Evolutionary conservation across 2,888 invertebrate species (phyloP), one percentile per base, ranked within the genome.

Genomic region (Nasonia oneida): DNA sequence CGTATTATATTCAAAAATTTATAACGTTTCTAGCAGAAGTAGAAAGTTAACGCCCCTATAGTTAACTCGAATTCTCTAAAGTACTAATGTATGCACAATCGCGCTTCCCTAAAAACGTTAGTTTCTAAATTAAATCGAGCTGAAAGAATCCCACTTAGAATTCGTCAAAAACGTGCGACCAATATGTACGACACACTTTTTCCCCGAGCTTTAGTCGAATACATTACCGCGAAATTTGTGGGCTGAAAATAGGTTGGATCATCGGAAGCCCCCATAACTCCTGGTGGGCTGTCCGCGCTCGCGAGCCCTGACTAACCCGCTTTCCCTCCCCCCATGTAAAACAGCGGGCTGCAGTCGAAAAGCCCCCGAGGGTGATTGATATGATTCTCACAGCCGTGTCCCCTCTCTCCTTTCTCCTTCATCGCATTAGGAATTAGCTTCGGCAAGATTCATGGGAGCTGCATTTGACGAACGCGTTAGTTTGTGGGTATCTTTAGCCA

Each of bases 361-460:
- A 81, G 81, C 15, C 78, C 71, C 53, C 42, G 18, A 37, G 76
- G 67, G 86, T 86, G 86, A 86, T 86, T 86, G 86, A 86, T 86
- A 83, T 78, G 86, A 86, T 86, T 76, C 86, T 80, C 81, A 42
- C 79, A 74, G 67, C 12, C 50, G 33, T 29, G 29, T 75, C 42
- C 80, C 71, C 80, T 67, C 71, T 50, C 10, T 61, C 33, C 15
- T 42, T 81, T 75, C 81, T 84, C 42, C 61, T 29, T 8, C 57
- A 67, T 79, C 79, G 85, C 82, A 82, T 86, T 79, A 57, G 85
- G 82, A 82, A 86, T 86, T 86, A 86, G 85, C 79, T 29, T 67
- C 79, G 8, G 47, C 12, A 75, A 86, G 85, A 82, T 82, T 86
- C 85, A 82, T 86, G 85, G 82, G 57, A 50, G 67, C 67, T 73